phyloP scores from a whole-genome alignment of 1,140 invertebrate genomes.

The Drosophila navojoa region DNA sequence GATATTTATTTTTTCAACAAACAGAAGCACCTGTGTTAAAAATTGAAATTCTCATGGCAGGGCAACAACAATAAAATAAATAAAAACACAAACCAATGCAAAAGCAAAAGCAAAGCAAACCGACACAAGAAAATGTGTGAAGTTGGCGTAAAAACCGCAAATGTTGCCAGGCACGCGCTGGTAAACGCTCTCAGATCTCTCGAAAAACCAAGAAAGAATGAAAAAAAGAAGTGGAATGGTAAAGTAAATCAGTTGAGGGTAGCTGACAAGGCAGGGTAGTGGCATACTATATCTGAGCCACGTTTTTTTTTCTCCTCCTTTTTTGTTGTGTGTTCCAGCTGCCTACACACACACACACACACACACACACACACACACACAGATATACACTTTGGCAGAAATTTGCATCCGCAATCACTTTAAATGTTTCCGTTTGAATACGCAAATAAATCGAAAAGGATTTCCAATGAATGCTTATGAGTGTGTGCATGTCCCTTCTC shows the following conservation, averaged over 20 bases:
- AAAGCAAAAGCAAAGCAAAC: slow-evolving; percentile 36
- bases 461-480: slow-evolving; percentile 81
- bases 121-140: slow-evolving; percentile 78
- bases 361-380: slow-evolving; percentile 31
- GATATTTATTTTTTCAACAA: slow-evolving; percentile 81
- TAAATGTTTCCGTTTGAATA: slow-evolving; percentile 83
- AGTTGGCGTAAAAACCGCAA: slow-evolving; percentile 79
- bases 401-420: slow-evolving; percentile 83
- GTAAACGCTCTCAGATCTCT: slow-evolving; percentile 58
- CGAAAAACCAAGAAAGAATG: slow-evolving; percentile 47
- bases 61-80: slow-evolving; percentile 61
- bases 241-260: slow-evolving; percentile 6
- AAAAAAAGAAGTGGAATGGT: slow-evolving; percentile 12
- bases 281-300: slow-evolving; percentile 49
- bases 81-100: slow-evolving; percentile 35
- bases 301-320: slow-evolving; percentile 13
- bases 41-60: slow-evolving; percentile 77
- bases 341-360: slow-evolving; percentile 43
- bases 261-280: slow-evolving; percentile 3
- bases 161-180: slow-evolving; percentile 78
- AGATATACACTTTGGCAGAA: slow-evolving; percentile 39
- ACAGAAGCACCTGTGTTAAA: slow-evolving; percentile 77
- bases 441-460: slow-evolving; percentile 83
- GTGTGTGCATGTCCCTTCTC: slow-evolving; percentile 40
- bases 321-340: slow-evolving; percentile 17